These are phyloP conservation scores for Crioceris asparagi DNA, from an alignment of 2,888 invertebrate species.

Conservation along the genomic window DNA sequence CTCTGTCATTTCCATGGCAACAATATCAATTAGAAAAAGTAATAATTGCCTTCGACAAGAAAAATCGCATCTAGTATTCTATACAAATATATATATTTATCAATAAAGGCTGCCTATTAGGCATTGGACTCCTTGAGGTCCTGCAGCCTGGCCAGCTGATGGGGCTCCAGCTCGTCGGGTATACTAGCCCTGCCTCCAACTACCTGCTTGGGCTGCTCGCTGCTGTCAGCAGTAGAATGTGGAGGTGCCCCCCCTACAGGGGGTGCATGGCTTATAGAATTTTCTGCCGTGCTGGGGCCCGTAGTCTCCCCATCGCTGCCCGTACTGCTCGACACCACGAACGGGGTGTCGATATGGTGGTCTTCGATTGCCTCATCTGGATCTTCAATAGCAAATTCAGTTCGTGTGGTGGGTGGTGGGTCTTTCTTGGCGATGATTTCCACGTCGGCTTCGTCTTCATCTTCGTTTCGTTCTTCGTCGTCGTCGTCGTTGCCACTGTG, in stretches of 20 bases:
- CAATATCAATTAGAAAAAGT: too few relatives aligned
- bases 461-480: conserved; percentile 3
- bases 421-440: too few relatives aligned
- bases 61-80: too few relatives aligned
- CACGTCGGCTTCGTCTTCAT: conserved; percentile 11
- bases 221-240: conserved; percentile 19
- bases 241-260: conserved; percentile 10
- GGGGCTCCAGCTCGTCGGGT: conserved; percentile 81
- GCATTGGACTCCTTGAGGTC: conserved; percentile 87
- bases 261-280: conserved; percentile 46
- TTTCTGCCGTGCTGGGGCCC: conserved; percentile 51
- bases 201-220: conserved; percentile 47
- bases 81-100: too few relatives aligned
- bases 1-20: too few relatives aligned
- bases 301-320: conserved; percentile 56
- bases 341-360: conserved; percentile 48
- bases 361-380: conserved; percentile 41
- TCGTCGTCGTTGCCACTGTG: neutral
- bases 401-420: too few relatives aligned
- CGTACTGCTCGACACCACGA: conserved; percentile 46
- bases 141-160: conserved; percentile 77
- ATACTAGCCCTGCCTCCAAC: conserved; percentile 73
- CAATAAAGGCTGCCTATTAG: too few relatives aligned
- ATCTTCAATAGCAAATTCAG: too few relatives aligned
- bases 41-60: too few relatives aligned